Evolutionary conservation across 2,113 vertebrate genomes (phyloP).

Genomic region (Pseudorasbora parva): DNA sequence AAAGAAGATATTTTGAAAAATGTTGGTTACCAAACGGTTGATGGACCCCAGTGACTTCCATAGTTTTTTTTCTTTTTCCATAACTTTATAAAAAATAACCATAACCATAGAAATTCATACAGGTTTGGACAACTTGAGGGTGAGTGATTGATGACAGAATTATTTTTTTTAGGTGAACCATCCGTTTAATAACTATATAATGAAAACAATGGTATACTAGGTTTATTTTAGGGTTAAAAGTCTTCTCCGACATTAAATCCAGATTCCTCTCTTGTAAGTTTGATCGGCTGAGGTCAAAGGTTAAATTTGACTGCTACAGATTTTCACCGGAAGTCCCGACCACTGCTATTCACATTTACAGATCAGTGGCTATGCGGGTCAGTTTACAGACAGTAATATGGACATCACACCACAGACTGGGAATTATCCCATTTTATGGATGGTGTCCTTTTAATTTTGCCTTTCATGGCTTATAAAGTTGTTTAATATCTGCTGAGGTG

Average conservation of each 20-base stretch:
- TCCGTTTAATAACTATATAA: not conserved
- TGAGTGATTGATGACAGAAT: too few relatives aligned
- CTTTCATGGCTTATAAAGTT: conserved; percentile 94
- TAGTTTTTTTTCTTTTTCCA: too few relatives aligned
- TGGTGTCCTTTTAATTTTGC: conserved; percentile 91
- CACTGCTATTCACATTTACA: conserved; percentile 27
- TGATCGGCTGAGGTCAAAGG: conserved; percentile 31
- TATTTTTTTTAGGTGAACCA: too few relatives aligned
- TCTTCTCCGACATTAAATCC: conserved; percentile 5
- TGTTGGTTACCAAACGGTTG: too few relatives aligned
- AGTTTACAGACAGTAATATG: conserved; percentile 83
- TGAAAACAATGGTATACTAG: not conserved
- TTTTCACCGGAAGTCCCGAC: conserved; percentile 10
- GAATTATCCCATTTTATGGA: conserved; percentile 93
- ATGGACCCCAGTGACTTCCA: too few relatives aligned
- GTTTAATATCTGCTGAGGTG: conserved; percentile 97
- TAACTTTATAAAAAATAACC: too few relatives aligned
- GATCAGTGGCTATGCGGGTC: conserved; percentile 75
- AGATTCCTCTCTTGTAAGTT: conserved; percentile 12
- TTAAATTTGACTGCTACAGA: not conserved
- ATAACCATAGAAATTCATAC: too few relatives aligned
- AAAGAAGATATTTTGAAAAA: too few relatives aligned
- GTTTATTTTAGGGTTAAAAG: not conserved
- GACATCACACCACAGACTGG: conserved; percentile 85
- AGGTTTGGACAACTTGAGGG: too few relatives aligned